Conservation (phyloP, 2,113 vertebrate species). For the Rhombomys opimus region DNA sequence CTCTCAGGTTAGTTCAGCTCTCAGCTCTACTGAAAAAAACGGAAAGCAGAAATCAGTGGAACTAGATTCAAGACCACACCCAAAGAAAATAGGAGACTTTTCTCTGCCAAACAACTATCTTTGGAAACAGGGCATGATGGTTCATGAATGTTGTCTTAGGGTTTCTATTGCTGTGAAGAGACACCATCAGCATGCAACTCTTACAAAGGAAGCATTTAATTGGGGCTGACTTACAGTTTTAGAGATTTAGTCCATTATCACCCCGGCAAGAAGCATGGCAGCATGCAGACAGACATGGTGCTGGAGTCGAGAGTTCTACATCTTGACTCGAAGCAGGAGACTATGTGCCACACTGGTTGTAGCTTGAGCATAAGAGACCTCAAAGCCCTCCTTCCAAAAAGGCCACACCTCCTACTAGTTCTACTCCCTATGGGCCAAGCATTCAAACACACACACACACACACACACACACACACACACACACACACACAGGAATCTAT, state of each 20-base stretch:
- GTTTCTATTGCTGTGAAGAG: background rate
- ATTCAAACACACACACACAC: background rate
- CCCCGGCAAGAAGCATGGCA: background rate
- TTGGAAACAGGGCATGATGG: background rate
- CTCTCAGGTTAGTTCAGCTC: background rate
- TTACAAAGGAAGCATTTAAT: background rate
- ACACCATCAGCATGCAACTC: background rate
- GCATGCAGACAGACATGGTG: background rate
- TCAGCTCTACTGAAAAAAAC: background rate
- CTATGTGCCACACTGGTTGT: background rate
- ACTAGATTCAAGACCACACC: no score
- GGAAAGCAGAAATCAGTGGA: background rate
- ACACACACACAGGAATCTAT: background rate
- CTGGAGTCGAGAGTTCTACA: background rate
- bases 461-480: background rate
- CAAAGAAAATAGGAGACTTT: no score
- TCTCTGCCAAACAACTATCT: background rate
- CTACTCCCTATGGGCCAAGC: background rate
- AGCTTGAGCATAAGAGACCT: background rate
- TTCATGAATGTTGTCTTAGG: background rate
- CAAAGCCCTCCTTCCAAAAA: background rate
- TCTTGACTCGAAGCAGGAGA: background rate
- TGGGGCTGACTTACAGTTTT: background rate
- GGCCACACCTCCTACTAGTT: background rate
- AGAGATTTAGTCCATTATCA: background rate